Conservation (phyloP, 2,797 vertebrate genomes). For the Lacerta viridis region DNA sequence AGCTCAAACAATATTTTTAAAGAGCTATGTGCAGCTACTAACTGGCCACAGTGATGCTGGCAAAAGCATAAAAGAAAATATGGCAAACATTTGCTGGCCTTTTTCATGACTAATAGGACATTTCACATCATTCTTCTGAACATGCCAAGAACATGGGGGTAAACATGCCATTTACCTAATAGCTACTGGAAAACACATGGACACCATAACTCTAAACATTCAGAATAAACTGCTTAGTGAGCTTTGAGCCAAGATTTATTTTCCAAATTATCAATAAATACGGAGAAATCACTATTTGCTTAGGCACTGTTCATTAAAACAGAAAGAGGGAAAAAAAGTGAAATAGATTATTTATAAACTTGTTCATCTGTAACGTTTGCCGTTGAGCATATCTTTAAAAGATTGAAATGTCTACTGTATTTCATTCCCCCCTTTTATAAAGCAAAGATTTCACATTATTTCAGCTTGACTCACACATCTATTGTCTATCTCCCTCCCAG, state of each 20-base stretch:
- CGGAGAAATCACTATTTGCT: conserved; percentile 57
- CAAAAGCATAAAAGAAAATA: background rate
- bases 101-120: conserved; percentile 9
- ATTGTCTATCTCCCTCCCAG: background rate
- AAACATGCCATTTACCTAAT: conserved; percentile 26
- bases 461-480: background rate
- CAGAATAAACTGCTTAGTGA: conserved; percentile 33
- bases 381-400: conserved; percentile 30
- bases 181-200: conserved; percentile 17
- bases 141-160: conserved; percentile 12
- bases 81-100: background rate
- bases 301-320: conserved; percentile 45
- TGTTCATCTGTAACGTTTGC: conserved; percentile 52
- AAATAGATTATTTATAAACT: conserved; percentile 68
- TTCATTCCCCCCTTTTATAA: background rate
- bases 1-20: background rate
- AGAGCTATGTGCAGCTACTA: background rate
- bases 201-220: conserved; percentile 41
- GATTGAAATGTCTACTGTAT: conserved; percentile 4
- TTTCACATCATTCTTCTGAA: background rate
- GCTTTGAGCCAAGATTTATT: conserved; percentile 55
- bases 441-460: background rate
- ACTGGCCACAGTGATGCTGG: background rate
- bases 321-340: conserved; percentile 50
- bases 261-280: conserved; percentile 71